Percentiles rank a stretch among this genome's conserved stretches.
These are phyloP conservation scores for Esox masquinongy DNA, from an alignment of 2,797 vertebrate genomes.

Conservation along the genomic window DNA sequence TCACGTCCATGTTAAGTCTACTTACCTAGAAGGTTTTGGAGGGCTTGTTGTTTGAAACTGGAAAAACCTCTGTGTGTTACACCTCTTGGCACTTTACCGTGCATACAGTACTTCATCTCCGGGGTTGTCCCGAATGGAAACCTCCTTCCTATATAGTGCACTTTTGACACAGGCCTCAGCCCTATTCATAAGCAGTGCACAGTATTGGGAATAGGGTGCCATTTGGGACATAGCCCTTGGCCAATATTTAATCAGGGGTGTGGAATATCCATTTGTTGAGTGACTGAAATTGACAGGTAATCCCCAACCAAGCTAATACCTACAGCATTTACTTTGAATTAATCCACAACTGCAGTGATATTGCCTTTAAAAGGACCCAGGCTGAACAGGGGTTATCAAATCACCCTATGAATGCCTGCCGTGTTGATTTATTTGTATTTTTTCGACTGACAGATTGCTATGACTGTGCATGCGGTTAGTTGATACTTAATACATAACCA, in stretches of 20 bases:
- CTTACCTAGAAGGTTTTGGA: conserved; percentile 35
- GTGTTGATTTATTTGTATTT: too few relatives aligned
- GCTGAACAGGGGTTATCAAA: too few relatives aligned
- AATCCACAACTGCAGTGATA: too few relatives aligned
- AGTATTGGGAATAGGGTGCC: background rate
- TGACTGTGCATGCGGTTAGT: too few relatives aligned
- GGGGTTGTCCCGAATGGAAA: background rate
- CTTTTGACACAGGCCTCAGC: background rate
- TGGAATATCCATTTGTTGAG: too few relatives aligned
- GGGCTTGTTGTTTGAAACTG: conserved; percentile 53
- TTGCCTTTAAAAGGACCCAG: too few relatives aligned
- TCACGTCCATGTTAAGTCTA: too few relatives aligned
- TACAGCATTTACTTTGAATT: too few relatives aligned
- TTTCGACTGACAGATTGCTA: too few relatives aligned
- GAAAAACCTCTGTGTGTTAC: conserved; percentile 61
- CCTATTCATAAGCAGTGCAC: background rate
- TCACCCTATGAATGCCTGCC: too few relatives aligned
- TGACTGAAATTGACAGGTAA: background rate
- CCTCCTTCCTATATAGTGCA: background rate
- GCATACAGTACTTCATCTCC: conserved; percentile 55
- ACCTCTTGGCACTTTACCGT: conserved; percentile 62
- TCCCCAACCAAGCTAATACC: background rate
- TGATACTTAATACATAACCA: too few relatives aligned
- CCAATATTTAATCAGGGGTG: conserved; percentile 8
- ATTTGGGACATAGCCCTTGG: background rate